Base-by-base conservation (phyloP, 2,113 vertebrate species). In the Tenebrosternarchus preto region DNA sequence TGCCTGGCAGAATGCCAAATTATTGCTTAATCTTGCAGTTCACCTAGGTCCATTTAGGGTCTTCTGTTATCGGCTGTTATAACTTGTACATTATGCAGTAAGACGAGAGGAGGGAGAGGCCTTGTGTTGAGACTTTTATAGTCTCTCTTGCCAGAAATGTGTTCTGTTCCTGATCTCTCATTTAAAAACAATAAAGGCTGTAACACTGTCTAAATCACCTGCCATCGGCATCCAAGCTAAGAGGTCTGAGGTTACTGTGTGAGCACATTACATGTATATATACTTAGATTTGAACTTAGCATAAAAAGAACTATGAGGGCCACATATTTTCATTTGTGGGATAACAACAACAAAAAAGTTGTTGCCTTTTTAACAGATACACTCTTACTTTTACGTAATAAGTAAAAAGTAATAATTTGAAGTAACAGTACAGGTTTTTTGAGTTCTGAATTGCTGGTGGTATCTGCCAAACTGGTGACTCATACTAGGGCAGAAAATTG, bases 201-300 rank as follows among this genome's bases (percentile, higher is more conserved):
- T 63, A 83, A 84, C 80, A 67, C 25, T 46, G 39, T 64, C 72
- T 80, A 57, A 87, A 86, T 82, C 80, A 78, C 64, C 57, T 46
- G 50, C 69, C 56, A n/a, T 76, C 57, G 59, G 72, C 46, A 59
- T 70, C 74, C 64, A 63, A 70, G 55, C 24, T 57, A 39, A n/a
- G 22, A 75, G 57, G 31, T 36, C 63, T 68, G 80, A 31, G 76
- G 73, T 72, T 50, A 22, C 20, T 69, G 33, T 74, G 70, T 71
- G 56, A 33, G 25, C 68, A 64, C 46, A 36, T 68, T 7, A 9
- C 11, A 9, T 43, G 39, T 43, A n/a, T n/a, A n/a, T n/a, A n/a
- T n/a, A n/a, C n/a, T n/a, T n/a, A n/a, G n/a, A n/a, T n/a, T n/a
- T n/a, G n/a, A n/a, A n/a, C n/a, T n/a, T n/a, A n/a, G n/a, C n/a